Conservation (phyloP, 2,797 vertebrate species). For the Nyctalus aviator region DNA sequence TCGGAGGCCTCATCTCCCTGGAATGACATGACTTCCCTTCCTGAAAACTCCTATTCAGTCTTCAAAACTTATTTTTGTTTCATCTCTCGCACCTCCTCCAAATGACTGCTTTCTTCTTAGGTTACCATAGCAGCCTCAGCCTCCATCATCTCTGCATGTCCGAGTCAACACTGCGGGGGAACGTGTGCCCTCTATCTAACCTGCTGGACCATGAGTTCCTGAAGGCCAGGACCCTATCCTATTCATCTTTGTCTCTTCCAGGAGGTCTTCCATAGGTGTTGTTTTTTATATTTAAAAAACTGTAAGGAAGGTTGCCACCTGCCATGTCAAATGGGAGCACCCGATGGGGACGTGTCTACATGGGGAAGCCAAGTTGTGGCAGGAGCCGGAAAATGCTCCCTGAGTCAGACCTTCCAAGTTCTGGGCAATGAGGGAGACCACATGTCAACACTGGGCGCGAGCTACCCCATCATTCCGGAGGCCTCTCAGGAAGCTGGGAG, state of each 20-base stretch:
- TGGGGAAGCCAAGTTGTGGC: neutral
- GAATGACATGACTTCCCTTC: neutral
- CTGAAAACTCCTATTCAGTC: neutral
- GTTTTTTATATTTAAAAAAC: neutral
- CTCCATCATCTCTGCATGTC: rapidly evolving
- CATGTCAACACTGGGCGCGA: neutral
- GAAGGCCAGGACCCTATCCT: neutral
- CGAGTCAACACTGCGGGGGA: neutral
- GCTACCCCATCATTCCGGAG: constrained; percentile 31
- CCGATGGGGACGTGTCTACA: neutral
- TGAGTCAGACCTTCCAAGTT: constrained; percentile 24
- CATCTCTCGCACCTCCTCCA: neutral
- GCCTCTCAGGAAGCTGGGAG: constrained; percentile 61
- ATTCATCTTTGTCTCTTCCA: neutral
- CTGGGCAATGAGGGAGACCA: neutral
- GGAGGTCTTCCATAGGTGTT: neutral
- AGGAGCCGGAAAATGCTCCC: neutral
- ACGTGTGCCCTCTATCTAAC: too few species aligned
- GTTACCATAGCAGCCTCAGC: too few species aligned
- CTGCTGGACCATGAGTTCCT: neutral
- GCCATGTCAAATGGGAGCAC: neutral
- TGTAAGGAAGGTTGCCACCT: neutral
- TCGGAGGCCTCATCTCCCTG: neutral
- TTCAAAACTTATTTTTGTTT: neutral
- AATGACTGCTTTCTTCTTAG: neutral